Evolutionary conservation across 2,797 vertebrate genomes (phyloP), one percentile per base, ranked within the genome.

Genomic region (Leucoraja ocellata): DNA sequence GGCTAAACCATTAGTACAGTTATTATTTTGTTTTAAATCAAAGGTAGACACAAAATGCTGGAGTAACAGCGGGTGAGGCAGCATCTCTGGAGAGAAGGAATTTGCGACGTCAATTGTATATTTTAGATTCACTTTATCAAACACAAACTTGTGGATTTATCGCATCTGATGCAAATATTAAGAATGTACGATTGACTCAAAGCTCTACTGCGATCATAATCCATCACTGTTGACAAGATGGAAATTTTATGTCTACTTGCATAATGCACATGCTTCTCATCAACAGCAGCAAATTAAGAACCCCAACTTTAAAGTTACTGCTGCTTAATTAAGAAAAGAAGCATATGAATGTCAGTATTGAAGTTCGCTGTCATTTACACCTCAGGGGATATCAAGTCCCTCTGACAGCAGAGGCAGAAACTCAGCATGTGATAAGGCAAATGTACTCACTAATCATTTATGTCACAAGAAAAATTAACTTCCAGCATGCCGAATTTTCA

Each of bases 331-430:
- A 92, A 92, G 90, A 92, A 76, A 92, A 92, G 90, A 92, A 92
- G 90, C 90, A 92, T 92, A 92, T 92, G 90, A 92, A 58, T 92
- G 90, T 92, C 90, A 92, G 90, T 92, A 92, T 76, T 92, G 90
- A 92, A 92, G 90, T 92, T 92, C 28, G 46, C 73, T 76, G 90
- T 39, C 90, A 92, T 92, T 92, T 92, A 92, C 90, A 92, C 90
- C 90, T 28, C 90, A 76, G 90, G 90, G 90, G 90, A 76, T 68
- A 76, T 76, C 90, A 92, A 92, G 90, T 92, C 68, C 71, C 90
- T 74, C 76, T 76, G 90, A 92, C 90, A 92, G 90, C 90, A 92
- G 90, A 92, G 90, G 90, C 71, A 92, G 90, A 92, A 73, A 92
- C 90, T 16, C 90, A 92, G 90, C 90, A 76, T 92, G 90, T 76